Conservation (phyloP, 2,113 vertebrate species). For the Percina caprodes region DNA sequence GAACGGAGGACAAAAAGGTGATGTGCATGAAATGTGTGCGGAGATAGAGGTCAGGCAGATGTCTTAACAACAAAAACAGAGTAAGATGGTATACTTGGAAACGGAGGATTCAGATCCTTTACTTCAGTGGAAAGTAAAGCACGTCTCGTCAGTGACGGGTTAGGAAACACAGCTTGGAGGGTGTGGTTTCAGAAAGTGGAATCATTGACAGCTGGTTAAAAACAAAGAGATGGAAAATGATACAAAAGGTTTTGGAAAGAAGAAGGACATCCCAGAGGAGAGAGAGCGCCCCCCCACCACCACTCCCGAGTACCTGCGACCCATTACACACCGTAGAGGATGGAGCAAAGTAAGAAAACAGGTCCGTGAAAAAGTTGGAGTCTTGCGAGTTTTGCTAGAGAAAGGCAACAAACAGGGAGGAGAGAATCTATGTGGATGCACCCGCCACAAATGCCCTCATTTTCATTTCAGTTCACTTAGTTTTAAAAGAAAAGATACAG, state of each 20-base stretch:
- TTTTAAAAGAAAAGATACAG: neutral
- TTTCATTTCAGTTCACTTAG: neutral
- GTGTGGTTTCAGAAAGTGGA: neutral
- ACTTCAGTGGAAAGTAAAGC: too few species aligned
- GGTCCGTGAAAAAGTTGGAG: conserved; percentile 64
- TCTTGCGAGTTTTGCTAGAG: conserved; percentile 71
- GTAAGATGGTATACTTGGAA: neutral
- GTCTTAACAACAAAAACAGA: neutral
- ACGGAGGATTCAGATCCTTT: too few species aligned
- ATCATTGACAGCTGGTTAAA: neutral
- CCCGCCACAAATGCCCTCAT: conserved; percentile 9
- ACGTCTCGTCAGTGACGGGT: neutral
- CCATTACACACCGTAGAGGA: conserved; percentile 61
- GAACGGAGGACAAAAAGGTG: neutral
- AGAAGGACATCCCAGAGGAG: conserved; percentile 32
- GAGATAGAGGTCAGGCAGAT: neutral
- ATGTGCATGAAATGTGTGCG: neutral
- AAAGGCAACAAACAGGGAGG: conserved; percentile 61
- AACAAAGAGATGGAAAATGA: neutral
- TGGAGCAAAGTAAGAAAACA: conserved; percentile 75
- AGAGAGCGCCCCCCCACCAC: conserved; percentile 27
- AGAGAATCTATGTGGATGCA: conserved; percentile 32
- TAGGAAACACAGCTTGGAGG: neutral
- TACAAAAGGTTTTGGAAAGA: neutral
- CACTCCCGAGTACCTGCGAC: conserved; percentile 56